Percentiles rank a stretch among this genome's conserved stretches.
phyloP scores from a whole-genome alignment of 1,140 invertebrate species.

The Aphelenchoides besseyi region DNA sequence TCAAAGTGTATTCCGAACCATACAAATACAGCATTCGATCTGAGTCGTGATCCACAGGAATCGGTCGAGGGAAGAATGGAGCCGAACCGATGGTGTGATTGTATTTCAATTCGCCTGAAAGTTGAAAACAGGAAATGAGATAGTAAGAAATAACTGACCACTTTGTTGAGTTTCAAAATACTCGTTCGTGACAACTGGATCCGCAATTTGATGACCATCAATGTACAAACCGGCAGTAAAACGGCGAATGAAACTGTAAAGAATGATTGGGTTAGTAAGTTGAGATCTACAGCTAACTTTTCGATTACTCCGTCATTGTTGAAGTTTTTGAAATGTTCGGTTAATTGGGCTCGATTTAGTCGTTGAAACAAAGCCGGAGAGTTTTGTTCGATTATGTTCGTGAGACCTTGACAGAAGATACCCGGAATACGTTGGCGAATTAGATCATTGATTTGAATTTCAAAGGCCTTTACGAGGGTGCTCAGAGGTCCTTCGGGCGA shows the following conservation, averaged over 20 bases:
- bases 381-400: constrained; percentile 59
- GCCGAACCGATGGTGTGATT: constrained; percentile 32
- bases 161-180: constrained; percentile 62
- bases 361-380: constrained; percentile 52
- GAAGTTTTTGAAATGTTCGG: constrained; percentile 51
- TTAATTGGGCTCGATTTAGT: constrained; percentile 42
- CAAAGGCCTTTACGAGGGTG: constrained; percentile 57
- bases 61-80: constrained; percentile 55
- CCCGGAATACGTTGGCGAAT: constrained; percentile 55
- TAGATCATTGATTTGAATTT: constrained; percentile 57
- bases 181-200: constrained; percentile 57
- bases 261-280: neutral
- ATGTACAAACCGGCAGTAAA: constrained; percentile 58
- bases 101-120: constrained; percentile 54
- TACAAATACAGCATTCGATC: constrained; percentile 61
- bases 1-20: constrained; percentile 60
- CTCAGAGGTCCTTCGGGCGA: constrained; percentile 55
- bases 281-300: constrained; percentile 29
- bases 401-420: constrained; percentile 50
- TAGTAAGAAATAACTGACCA: constrained; percentile 39
- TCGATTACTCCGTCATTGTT: constrained; percentile 53
- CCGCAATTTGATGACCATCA: constrained; percentile 53
- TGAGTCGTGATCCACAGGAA: constrained; percentile 42
- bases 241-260: constrained; percentile 52
- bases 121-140: neutral